A percentile compares a stretch with the other conserved stretches of the same genome.
Conservation (phyloP, 2,113 vertebrate genomes). For the Coreoperca whiteheadi region DNA sequence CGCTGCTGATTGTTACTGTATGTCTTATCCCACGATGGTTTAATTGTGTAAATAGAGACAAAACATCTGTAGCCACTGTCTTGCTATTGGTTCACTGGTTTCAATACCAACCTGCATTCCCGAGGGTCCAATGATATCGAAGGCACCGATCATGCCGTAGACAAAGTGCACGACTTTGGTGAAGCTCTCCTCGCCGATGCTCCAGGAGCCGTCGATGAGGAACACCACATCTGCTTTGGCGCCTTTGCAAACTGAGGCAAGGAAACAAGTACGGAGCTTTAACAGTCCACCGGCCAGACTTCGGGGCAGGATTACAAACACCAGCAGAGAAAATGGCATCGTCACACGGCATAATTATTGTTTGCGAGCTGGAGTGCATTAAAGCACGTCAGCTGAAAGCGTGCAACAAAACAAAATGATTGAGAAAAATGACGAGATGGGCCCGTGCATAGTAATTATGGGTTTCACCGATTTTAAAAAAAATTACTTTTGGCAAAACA, state of each 20-base stretch:
- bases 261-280: conserved; percentile 30
- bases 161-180: conserved; percentile 94
- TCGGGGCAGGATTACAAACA: conserved; percentile 1
- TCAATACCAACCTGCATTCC: conserved; percentile 92
- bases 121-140: conserved; percentile 90
- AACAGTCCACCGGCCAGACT: conserved; percentile 6
- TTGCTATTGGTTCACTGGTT: neutral
- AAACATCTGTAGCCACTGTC: neutral
- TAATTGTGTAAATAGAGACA: conserved; percentile 4
- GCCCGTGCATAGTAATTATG: conserved; percentile 45
- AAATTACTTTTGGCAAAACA: conserved; percentile 39
- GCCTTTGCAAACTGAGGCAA: conserved; percentile 91
- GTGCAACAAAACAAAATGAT: conserved; percentile 49
- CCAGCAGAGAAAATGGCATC: conserved; percentile 31
- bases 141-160: conserved; percentile 90
- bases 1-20: neutral
- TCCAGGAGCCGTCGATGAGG: conserved; percentile 98
- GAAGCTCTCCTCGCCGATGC: conserved; percentile 98
- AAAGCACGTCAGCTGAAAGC: conserved; percentile 18
- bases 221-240: conserved; percentile 99
- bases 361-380: conserved; percentile 21
- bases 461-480: conserved; percentile 54
- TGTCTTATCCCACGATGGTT: neutral
- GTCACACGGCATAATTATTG: conserved; percentile 36
- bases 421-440: conserved; percentile 38